A percentile compares a stretch with the other conserved stretches of the same genome.
Conservation (phyloP, 1,140 invertebrate genomes). For the Aplysia californica region DNA sequence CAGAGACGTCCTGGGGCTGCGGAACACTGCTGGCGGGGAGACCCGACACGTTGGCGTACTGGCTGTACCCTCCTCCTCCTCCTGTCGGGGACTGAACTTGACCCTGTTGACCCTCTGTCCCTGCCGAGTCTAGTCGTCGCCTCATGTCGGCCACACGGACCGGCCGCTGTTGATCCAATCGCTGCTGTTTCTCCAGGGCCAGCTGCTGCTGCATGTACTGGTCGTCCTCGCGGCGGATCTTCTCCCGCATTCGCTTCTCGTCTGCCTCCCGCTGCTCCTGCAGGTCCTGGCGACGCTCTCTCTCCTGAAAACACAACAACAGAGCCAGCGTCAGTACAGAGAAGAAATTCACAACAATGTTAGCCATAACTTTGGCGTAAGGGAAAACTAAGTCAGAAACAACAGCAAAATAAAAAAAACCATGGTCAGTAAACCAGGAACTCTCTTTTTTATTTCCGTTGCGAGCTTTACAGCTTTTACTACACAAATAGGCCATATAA, state of each 20-base stretch:
- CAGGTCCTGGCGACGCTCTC: slow-evolving; percentile 54
- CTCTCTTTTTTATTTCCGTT: too few species aligned
- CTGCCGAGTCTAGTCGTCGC: slow-evolving; percentile 48
- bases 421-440: too few species aligned
- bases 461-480: too few species aligned
- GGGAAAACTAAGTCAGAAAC: too few species aligned
- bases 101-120: too few species aligned
- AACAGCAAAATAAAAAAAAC: too few species aligned
- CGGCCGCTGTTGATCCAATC: slow-evolving; percentile 50
- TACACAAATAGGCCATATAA: too few species aligned
- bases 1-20: background rate
- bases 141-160: slow-evolving; percentile 52
- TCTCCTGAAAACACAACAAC: slow-evolving; percentile 43
- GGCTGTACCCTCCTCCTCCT: background rate
- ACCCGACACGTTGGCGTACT: slow-evolving; percentile 5
- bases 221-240: slow-evolving; percentile 53
- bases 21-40: background rate
- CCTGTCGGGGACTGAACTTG: slow-evolving; percentile 3
- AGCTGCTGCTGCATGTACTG: slow-evolving; percentile 48
- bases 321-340: too few species aligned
- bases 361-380: too few species aligned
- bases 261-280: slow-evolving; percentile 58
- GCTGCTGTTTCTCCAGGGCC: slow-evolving; percentile 44
- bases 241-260: slow-evolving; percentile 49
- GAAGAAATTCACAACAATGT: too few species aligned